Base-by-base conservation (phyloP, 37 sponge, comb jelly and placozoan species). In the Cliona cf. orientalis region DNA sequence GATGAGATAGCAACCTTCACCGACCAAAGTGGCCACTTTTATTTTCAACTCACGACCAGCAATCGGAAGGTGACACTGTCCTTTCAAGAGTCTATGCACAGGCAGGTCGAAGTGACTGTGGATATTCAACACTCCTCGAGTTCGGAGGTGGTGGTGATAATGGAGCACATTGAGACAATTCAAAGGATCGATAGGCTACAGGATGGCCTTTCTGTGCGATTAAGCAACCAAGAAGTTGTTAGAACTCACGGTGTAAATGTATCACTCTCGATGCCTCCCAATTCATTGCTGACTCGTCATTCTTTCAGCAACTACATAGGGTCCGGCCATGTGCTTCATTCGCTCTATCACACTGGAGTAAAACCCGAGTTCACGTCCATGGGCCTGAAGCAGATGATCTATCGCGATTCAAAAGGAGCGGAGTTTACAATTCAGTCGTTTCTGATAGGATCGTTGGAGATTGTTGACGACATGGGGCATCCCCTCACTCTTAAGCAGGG, bases 1-100 rank as follows among this genome's bases (percentile, higher is more conserved):
- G 40, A 21, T 36, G 80, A 80, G 59, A 29, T 80, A 26, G 58
- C 41, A 4, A 58, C 70, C 19, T 70, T 80, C 31, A 80, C 70
- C 41, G 59, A 80, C 22, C 59, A 80, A 36, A 42, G 32, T 35
- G 80, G 80, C 1, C 12, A 17, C 39, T 80, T 80, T 42, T 69
- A 23, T 6, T 80, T 80, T 31, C 59, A 70, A 41, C 7, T 66
- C 9, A 34, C 67, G 59, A 80, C 70, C 1, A 26, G 23, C 42
- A 69, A 58, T 7, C 19, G 59, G 1, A 31, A 53, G 5, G 56
- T 80, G 40, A 80, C 70, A 1, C 42, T 80, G 3, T 11, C 56
- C 0, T 53, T 70, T 55, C 71, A 68, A 37, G 70, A 80, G 35
- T 7, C 28, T 26, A 46, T 29, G 9, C 80, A 68, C 26, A 1